Evolutionary conservation across 2,888 invertebrate genomes (phyloP).

Genomic region (Stenolophus ochropezus): DNA sequence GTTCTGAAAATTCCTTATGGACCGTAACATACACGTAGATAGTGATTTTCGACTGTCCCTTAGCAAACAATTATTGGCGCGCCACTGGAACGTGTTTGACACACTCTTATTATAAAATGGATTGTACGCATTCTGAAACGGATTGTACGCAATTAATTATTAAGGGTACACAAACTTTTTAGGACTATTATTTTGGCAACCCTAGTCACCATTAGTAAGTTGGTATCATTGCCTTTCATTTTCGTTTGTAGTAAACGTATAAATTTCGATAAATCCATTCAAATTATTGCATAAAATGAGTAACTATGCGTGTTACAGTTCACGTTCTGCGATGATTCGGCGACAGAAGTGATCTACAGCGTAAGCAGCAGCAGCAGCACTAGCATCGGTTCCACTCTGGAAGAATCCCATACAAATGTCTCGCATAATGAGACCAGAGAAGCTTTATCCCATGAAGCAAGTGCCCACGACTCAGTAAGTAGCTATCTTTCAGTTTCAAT

Average conservation of each 20-base stretch:
- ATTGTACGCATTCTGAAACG: too few relatives aligned
- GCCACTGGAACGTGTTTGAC: too few relatives aligned
- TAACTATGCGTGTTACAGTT: not conserved
- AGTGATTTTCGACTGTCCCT: too few relatives aligned
- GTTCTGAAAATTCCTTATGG: too few relatives aligned
- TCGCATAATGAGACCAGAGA: conserved; percentile 81
- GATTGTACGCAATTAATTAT: too few relatives aligned
- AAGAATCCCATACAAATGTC: conserved; percentile 61
- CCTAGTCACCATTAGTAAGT: not conserved
- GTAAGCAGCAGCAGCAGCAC: conserved; percentile 71
- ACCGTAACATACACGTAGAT: too few relatives aligned
- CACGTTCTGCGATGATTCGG: conserved; percentile 66
- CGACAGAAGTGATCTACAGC: conserved; percentile 70
- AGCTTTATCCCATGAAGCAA: conserved; percentile 83
- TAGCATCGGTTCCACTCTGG: conserved; percentile 64
- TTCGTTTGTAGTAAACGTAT: not conserved
- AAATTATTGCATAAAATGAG: not conserved
- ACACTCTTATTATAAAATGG: too few relatives aligned
- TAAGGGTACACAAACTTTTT: too few relatives aligned
- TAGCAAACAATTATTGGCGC: too few relatives aligned
- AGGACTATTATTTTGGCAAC: too few relatives aligned
- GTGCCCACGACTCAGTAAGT: conserved; percentile 85
- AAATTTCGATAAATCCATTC: not conserved
- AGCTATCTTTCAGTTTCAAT: conserved; percentile 5
- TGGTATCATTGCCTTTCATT: not conserved